Evolutionary conservation across 2,797 vertebrate species (phyloP).

Genomic region (Babyrousa celebensis): DNA sequence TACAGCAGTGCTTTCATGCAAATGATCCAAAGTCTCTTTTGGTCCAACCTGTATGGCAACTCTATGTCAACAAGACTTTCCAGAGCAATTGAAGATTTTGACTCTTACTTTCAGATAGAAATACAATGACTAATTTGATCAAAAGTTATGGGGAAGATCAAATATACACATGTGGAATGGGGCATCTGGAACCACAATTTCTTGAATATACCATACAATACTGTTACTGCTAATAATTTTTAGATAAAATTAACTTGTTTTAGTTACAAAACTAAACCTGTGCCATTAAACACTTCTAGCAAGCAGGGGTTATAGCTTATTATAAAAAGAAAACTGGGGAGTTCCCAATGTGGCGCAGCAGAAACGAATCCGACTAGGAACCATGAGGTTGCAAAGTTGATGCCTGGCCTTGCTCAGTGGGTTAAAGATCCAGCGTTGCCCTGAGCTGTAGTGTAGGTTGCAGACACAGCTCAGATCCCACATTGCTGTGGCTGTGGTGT

Average conservation of each 20-base stretch:
- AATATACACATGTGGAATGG: neutral
- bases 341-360: too few relatives aligned
- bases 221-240: neutral
- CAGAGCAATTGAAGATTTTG: neutral
- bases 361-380: too few relatives aligned
- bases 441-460: too few relatives aligned
- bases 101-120: neutral
- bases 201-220: neutral
- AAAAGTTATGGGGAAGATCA: neutral
- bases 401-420: too few relatives aligned
- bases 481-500: too few relatives aligned
- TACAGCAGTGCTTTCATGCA: neutral
- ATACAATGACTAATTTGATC: neutral
- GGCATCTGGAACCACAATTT: neutral
- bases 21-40: neutral
- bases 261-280: conserved; percentile 25
- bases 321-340: neutral
- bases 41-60: neutral
- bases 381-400: too few relatives aligned
- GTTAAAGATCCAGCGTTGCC: too few relatives aligned
- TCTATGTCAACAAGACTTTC: neutral
- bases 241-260: neutral
- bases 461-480: too few relatives aligned
- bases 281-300: neutral
- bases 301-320: neutral